Evolutionary conservation across 2,888 invertebrate genomes (phyloP).

Genomic region (Lumbricus terrestris): DNA sequence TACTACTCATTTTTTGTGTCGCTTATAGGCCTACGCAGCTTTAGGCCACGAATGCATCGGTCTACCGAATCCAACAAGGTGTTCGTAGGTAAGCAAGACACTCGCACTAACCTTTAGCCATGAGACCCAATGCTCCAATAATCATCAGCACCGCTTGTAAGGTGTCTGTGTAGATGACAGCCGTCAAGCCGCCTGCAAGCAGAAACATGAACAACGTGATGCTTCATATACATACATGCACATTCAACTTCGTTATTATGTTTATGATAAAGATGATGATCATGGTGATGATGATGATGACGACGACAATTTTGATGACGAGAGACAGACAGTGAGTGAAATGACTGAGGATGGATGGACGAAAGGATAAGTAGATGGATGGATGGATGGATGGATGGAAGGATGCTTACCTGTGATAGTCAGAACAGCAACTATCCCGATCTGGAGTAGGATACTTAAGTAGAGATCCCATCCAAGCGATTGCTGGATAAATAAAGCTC

Average conservation of each 20-base stretch:
- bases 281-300: not conserved
- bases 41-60: not conserved
- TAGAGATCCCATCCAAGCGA: slow-evolving; percentile 61
- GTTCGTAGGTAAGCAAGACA: not conserved
- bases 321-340: too few species aligned
- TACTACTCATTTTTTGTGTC: too few species aligned
- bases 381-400: not conserved
- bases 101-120: slow-evolving; percentile 36
- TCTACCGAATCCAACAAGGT: not conserved
- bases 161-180: slow-evolving; percentile 59
- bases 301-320: too few species aligned
- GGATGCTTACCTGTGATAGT: slow-evolving; percentile 60
- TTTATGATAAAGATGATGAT: not conserved
- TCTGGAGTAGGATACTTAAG: slow-evolving; percentile 58
- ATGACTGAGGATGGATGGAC: too few species aligned
- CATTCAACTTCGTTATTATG: not conserved
- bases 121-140: slow-evolving; percentile 57
- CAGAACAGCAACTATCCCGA: slow-evolving; percentile 61
- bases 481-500: slow-evolving; percentile 62
- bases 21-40: too few species aligned
- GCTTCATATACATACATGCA: not conserved
- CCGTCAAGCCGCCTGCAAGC: slow-evolving; percentile 50
- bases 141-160: slow-evolving; percentile 61
- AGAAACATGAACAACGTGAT: not conserved
- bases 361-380: too few species aligned